Evolutionary conservation across 2,888 invertebrate genomes (phyloP), one percentile per base, ranked within the genome.

Genomic region (Conchocele bisecta): DNA sequence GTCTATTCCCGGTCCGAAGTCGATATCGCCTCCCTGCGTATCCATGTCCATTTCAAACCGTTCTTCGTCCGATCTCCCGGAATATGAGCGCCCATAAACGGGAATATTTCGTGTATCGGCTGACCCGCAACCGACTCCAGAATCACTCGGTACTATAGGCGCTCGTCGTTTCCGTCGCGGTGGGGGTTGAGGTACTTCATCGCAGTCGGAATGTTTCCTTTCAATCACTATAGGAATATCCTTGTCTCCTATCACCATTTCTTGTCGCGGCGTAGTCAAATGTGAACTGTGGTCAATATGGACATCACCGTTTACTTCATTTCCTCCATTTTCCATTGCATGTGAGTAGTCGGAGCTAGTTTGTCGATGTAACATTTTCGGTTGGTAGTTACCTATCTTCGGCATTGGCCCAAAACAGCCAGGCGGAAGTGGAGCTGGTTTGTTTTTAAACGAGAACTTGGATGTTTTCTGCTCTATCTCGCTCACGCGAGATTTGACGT

Each of bases 301-400:
- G 7, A 13, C 26, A 17, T 31, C 42, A 26, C 35, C 11, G 17
- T 17, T 29, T 15, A 17, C n/a, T n/a, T 51, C 22, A 11, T 33
- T 3, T 4, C 35, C 3, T 13, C 3, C 33, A 56, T 1, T 41
- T 5, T 41, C 20, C 11, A 28, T 9, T 7, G 13, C n/a, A 17
- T 41, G 42, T 17, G 54, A 15, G n/a, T 9, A 35, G 29, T 44
- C 44, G 13, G 6, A 28, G 29, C 7, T 58, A 2, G 17, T 41
- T 20, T 17, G n/a, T 58, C 24, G 46, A 3, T 72, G 17, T 5
- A 69, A 29, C 9, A 75, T 73, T 71, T 79, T 83, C 11, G 83
- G 83, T 54, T 78, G 70, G 54, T 83, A 83, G 46, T 81, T 81
- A 33, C 81, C 83, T 24, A 83, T 81, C 53, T 75, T 78, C 4